These are phyloP conservation scores for chimpanzee (Pan troglodytes) DNA, from an alignment of 2,113 vertebrate genomes.

Conservation along the genomic window NHGRI_mPanTro3-v2.1_pri NC_072398.2:189582001-189582500, in stretches of 20 bases:
- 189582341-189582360: background rate
- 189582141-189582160: background rate
- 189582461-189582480: background rate
- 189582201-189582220: constrained; percentile 10
- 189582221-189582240: background rate
- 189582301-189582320: background rate
- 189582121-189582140: constrained; percentile 25
- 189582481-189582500: background rate
- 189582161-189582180: background rate
- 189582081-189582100: constrained; percentile 2
- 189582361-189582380: background rate
- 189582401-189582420: background rate
- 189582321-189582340: constrained; percentile 11
- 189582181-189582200: background rate
- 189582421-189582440: constrained; percentile 20
- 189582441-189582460: constrained; percentile 24
- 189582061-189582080: constrained; percentile 49
- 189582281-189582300: background rate
- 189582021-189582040: constrained; percentile 38
- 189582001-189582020: constrained; percentile 26
- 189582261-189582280: background rate
- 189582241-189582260: background rate
- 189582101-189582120: background rate
- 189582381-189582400: background rate
- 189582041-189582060: constrained; percentile 6